These are phyloP conservation scores for Clanis bilineata DNA, from an alignment of 2,888 invertebrate species.

Conservation along the genomic window DNA sequence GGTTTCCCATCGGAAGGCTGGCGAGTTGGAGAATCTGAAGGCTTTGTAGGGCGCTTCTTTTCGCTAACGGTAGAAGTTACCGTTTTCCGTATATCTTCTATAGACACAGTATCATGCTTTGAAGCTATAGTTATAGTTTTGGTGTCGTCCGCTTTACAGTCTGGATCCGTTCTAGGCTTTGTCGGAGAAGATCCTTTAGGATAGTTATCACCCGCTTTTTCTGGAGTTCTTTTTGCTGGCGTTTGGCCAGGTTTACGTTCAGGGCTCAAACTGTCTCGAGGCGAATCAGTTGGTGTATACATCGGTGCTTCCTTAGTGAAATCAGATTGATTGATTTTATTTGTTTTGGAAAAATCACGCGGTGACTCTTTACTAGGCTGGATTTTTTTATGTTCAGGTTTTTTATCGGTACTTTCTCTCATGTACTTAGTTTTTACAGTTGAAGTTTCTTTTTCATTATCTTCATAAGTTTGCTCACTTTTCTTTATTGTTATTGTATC, in stretches of 20 bases:
- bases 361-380: constrained; percentile 17
- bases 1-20: constrained; percentile 20
- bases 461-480: not conserved
- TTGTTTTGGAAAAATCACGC: not conserved
- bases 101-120: constrained; percentile 28
- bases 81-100: constrained; percentile 27
- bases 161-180: constrained; percentile 24
- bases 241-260: constrained; percentile 24
- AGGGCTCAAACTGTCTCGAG: constrained; percentile 27
- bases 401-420: constrained; percentile 32
- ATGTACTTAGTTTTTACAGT: not conserved
- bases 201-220: constrained; percentile 20
- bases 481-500: constrained; percentile 38
- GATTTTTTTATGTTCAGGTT: constrained; percentile 12
- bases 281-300: not conserved
- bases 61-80: constrained; percentile 24
- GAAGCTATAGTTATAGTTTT: constrained; percentile 29
- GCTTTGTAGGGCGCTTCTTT: constrained; percentile 24
- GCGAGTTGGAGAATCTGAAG: constrained; percentile 28
- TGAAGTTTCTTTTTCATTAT: constrained; percentile 18
- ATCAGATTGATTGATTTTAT: constrained; percentile 14
- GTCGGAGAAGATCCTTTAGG: constrained; percentile 18
- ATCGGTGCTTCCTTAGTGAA: constrained; percentile 14
- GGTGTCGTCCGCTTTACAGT: constrained; percentile 23
- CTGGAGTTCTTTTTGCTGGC: constrained; percentile 15